phyloP scores from a whole-genome alignment of 2,888 invertebrate species.

The Cacoxenus indagator region DNA sequence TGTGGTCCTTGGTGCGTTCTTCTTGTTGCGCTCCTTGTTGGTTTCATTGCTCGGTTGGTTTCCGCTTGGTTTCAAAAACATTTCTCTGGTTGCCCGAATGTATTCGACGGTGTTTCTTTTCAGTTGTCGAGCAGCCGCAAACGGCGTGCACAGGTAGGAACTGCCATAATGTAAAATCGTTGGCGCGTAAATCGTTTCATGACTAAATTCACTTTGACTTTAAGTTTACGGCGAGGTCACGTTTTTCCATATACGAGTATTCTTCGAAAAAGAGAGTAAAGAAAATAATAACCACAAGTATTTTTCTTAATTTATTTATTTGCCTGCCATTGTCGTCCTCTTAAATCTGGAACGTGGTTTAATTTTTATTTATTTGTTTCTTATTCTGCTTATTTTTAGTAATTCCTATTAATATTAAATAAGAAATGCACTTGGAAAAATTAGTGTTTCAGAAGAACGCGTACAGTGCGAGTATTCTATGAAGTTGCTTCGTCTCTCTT shows the following conservation, averaged over 20 bases:
- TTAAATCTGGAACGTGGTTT: no score
- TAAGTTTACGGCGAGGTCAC: background rate
- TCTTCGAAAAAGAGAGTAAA: background rate
- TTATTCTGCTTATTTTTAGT: background rate
- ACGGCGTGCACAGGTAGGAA: background rate
- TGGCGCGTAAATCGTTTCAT: background rate
- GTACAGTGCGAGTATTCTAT: background rate
- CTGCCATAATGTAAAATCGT: background rate
- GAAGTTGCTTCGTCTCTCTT: background rate
- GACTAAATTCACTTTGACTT: background rate
- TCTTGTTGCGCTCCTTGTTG: background rate
- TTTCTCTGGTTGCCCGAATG: background rate
- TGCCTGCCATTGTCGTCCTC: no score
- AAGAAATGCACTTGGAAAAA: conserved; percentile 16
- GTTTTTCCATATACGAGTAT: background rate
- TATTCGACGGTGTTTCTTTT: background rate
- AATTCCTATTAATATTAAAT: background rate
- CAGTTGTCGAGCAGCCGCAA: background rate
- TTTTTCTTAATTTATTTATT: background rate
- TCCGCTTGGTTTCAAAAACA: background rate
- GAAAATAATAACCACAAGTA: background rate
- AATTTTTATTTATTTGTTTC: background rate
- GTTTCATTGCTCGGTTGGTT: background rate
- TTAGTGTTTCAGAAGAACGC: conserved; percentile 1
- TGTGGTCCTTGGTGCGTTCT: background rate